Evolutionary conservation across 2,888 invertebrate species (phyloP).

Genomic region (Megastigmus dorsalis): DNA sequence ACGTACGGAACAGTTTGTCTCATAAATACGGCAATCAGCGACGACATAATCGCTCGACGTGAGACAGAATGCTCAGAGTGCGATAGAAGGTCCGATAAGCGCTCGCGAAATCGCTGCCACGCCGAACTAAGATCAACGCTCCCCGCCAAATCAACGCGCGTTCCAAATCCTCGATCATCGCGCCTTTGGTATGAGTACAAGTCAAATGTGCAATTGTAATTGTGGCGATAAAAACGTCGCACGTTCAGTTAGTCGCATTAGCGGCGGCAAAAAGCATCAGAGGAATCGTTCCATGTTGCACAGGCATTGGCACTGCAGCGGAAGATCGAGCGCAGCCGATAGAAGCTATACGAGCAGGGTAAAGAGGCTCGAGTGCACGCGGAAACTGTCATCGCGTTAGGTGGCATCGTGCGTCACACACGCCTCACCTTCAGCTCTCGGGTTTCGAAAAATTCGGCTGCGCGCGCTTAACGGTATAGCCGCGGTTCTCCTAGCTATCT

Average conservation of each 20-base stretch:
- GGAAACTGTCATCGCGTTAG: neutral
- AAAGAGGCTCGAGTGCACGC: neutral
- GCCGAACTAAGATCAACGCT: too few relatives aligned
- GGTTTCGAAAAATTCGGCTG: constrained; percentile 4
- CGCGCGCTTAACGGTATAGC: neutral
- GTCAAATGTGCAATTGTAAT: too few relatives aligned
- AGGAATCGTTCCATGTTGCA: too few relatives aligned
- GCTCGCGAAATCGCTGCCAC: too few relatives aligned
- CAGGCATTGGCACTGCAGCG: neutral
- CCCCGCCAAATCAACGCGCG: neutral
- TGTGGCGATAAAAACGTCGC: neutral
- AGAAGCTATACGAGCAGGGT: too few relatives aligned
- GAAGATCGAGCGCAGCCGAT: neutral
- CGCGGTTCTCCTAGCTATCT: too few relatives aligned
- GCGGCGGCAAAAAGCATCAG: too few relatives aligned
- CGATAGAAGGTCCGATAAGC: too few relatives aligned
- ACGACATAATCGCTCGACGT: constrained; percentile 13
- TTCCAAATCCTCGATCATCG: too few relatives aligned
- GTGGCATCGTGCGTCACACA: neutral
- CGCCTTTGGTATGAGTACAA: too few relatives aligned
- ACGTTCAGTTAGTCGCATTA: neutral
- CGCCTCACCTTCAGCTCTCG: too few relatives aligned
- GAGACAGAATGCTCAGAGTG: too few relatives aligned
- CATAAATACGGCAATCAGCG: constrained; percentile 18
- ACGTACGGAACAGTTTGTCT: constrained; percentile 7